Percentiles rank a stretch among this genome's conserved stretches.
Conservation (phyloP, 2,888 invertebrate species). For the Melanargia galathea region DNA sequence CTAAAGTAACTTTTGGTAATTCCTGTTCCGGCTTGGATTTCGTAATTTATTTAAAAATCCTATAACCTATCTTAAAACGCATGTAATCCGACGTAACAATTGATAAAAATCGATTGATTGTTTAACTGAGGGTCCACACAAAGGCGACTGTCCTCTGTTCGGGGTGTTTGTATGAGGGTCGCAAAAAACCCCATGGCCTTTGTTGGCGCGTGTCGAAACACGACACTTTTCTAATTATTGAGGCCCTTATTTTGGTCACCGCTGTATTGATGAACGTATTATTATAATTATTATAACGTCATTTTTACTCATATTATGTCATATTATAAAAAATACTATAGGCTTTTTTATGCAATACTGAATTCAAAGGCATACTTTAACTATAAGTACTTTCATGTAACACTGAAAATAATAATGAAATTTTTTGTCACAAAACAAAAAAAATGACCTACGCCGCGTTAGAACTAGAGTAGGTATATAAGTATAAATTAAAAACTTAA, state of each 20-base stretch:
- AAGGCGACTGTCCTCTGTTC: constrained; percentile 41
- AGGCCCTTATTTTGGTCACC: constrained; percentile 62
- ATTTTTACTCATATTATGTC: background rate
- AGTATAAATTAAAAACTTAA: too few species aligned
- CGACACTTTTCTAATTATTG: constrained; percentile 57
- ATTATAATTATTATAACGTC: background rate
- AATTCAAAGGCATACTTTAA: too few species aligned
- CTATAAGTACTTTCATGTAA: too few species aligned
- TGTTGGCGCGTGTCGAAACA: constrained; percentile 68
- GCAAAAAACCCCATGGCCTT: constrained; percentile 57
- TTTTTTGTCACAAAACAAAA: too few species aligned
- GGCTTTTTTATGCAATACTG: background rate
- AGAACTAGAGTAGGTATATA: too few species aligned
- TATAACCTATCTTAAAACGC: constrained; percentile 36
- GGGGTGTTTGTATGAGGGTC: constrained; percentile 50
- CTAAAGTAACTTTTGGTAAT: too few species aligned
- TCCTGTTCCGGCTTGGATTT: background rate
- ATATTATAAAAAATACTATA: background rate
- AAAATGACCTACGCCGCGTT: too few species aligned
- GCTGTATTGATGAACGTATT: constrained; percentile 31
- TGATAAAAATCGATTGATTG: constrained; percentile 60
- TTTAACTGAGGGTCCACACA: constrained; percentile 61
- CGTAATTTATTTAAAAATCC: constrained; percentile 21
- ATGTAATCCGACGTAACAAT: constrained; percentile 48
- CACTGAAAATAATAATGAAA: too few species aligned